Evolutionary conservation across 2,888 invertebrate species (phyloP), one percentile per base, ranked within the genome.

Genomic region (Tigriopus californicus): DNA sequence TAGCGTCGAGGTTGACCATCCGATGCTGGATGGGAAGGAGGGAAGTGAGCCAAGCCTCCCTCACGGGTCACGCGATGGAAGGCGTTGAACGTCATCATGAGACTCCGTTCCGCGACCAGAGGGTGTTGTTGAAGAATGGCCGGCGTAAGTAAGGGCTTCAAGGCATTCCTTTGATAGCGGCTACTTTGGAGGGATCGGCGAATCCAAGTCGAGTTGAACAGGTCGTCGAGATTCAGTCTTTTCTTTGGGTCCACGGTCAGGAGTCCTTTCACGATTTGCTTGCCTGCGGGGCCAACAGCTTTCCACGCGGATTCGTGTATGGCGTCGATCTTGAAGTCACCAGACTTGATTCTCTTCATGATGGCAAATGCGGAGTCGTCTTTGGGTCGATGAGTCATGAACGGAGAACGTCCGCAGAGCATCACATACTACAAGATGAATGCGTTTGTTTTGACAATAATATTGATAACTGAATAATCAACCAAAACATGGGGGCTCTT

Each of bases 351-450:
- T 61, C 85, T 74, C 61, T 82, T 79, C 78, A 89, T 87, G 61
- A 87, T 82, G 22, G 70, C 70, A 0, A 78, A 77, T 0, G 77
- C 76, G 20, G 85, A 80, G n/a, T 80, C 82, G 65, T 84, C 82
- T 63, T 82, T 81, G 0, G 79, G 77, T 15, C 22, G 54, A 11
- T 33, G 20, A 2, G 71, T 70, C 65, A 83, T 82, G 75, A 91
- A 94, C 1, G 94, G 92, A 0, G 88, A 83, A 66, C 81, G 80
- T 0, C 94, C 94, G 62, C 86, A 83, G 52, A 94, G 72, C 81
- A 87, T 81, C 60, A 83, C 83, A 70, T 84, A 86, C 79, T 79
- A 70, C 46, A 75, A 69, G 63, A 48, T 58, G 58, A 49, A 15
- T 18, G 18, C 20, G 20, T 13, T 20, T 20, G 5, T n/a, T 10